Base-by-base conservation (phyloP, 2,797 vertebrate genomes). In the Myotis findleyi region DNA sequence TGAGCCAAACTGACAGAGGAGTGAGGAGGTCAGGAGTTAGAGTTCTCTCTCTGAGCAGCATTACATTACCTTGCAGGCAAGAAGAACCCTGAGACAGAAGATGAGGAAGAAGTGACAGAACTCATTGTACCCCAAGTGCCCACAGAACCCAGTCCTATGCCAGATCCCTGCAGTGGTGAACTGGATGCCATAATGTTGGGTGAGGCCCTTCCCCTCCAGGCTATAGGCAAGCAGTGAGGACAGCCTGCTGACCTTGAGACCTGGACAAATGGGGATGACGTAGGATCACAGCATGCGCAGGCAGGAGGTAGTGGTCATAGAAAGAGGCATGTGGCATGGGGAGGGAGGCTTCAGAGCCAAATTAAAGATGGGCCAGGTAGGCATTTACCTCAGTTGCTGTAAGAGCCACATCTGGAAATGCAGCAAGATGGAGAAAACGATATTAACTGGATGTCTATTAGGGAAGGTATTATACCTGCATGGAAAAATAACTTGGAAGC, bases 141-240 rank as follows among this genome's bases (percentile, higher is more conserved):
- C 57, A 88, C 84, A 7, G 93, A 98, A 17, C 97, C 97, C 27
- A 94, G 87, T 94, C 86, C 87, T 75, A 90, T 96, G 80, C 99
- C 99, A 13, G 97, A 99, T 96, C 99, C 99, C 84, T 99, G 99
- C 98, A 98, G 94, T 17, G 98, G 98, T 92, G 96, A 97, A 4
- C 97, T 99, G 82, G 99, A 99, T 81, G 98, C 99, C 84, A 98
- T 99, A 51, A 99, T 99, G 97, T 96, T 99, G 33, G 99, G 99
- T 99, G 94, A 98, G 98, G n/a, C 17, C 44, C 27, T 73, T 69
- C 16, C 36, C 30, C 7, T 83, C 36, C 33, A 80, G 41, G 23
- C 41, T 72, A 8, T 41, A n/a, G 83, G 66, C 25, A 75, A 81
- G 80, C 55, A 73, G 16, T 82, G 20, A 49, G 11, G 20, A 12